These are phyloP conservation scores for Bergia puertoricense DNA, from an alignment of 92 coral and sea anemone genomes.

Conservation along the genomic window DNA sequence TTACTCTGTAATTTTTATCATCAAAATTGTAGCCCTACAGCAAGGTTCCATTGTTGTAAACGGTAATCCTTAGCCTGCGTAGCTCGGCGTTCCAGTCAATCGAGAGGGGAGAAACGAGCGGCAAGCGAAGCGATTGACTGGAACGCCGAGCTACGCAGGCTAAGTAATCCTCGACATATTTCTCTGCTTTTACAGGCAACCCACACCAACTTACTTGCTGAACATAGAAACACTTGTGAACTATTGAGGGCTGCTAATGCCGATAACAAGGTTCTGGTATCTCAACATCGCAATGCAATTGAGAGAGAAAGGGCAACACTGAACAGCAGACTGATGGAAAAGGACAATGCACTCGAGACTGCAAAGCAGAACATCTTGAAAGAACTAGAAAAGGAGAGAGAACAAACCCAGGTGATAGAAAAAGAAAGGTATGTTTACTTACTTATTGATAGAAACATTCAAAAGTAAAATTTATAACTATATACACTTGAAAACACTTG, in stretches of 20 bases:
- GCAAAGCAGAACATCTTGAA: constrained; percentile 74
- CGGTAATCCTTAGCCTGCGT: too few relatives aligned
- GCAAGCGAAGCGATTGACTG: too few relatives aligned
- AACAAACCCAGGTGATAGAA: constrained; percentile 54
- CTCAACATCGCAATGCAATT: constrained; percentile 83
- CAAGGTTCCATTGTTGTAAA: too few relatives aligned
- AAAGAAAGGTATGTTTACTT: constrained; percentile 66
- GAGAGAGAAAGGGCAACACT: constrained; percentile 73
- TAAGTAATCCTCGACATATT: too few relatives aligned
- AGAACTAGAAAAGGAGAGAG: constrained; percentile 75
- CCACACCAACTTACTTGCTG: constrained; percentile 68
- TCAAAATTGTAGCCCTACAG: too few relatives aligned
- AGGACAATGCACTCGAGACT: constrained; percentile 74
- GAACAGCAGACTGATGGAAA: constrained; percentile 74
- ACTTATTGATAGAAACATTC: background rate
- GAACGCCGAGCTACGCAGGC: too few relatives aligned
- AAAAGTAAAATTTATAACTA: too few relatives aligned
- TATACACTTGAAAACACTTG: background rate
- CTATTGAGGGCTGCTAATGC: constrained; percentile 68
- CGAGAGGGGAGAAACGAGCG: too few relatives aligned
- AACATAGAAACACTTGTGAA: constrained; percentile 72
- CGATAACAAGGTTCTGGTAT: constrained; percentile 85
- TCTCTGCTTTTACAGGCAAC: constrained; percentile 54
- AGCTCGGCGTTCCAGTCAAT: too few relatives aligned
- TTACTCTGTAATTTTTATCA: too few relatives aligned